Base-by-base conservation (phyloP, 2,888 invertebrate genomes). In the Melangyna quadrimaculata region DNA sequence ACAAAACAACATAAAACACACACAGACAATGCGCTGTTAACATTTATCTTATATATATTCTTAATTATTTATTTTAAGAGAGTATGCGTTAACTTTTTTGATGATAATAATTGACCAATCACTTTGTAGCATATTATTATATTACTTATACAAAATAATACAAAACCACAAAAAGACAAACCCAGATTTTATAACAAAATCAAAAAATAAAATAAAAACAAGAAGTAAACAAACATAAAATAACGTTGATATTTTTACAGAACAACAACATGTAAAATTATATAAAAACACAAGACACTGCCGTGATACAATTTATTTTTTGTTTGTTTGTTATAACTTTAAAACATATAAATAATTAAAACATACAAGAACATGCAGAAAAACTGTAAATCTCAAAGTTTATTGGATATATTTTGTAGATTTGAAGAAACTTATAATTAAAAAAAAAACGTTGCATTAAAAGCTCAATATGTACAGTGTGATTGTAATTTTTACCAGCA, bases 221-320 rank as follows among this genome's bases (percentile, higher is more conserved):
- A n/a, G n/a, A n/a, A n/a, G n/a, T n/a, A 43, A 79, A 69, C 27
- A 51, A 65, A 71, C 19, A 57, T 29, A 32, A 67, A 9, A 70
- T n/a, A 59, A 70, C 73, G 57, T 79, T 59, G 43, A 83, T 74
- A 70, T 79, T 81, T 79, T 81, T 86, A 81, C 81, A 81, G 72
- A 77, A 86, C 86, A 86, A 80, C 86, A 86, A 81, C 81, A 86
- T 86, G 86, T 86, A 71, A 86, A 78, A 81, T 86, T 73, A 57
- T 53, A 70, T 57, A 27, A 35, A 37, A 61, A 86, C 78, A 86
- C 69, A 86, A 65, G 37, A 86, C 86, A 86, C 86, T 86, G 86
- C 86, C 86, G 81, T 77, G 57, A 51, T 57, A 63, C 22, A 61
- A 70, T 55, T 70, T 70, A n/a, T n/a, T n/a, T n/a, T n/a, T n/a